These are phyloP conservation scores for Gambelia wislizenii DNA, from an alignment of 2,797 vertebrate species.

Conservation along the genomic window DNA sequence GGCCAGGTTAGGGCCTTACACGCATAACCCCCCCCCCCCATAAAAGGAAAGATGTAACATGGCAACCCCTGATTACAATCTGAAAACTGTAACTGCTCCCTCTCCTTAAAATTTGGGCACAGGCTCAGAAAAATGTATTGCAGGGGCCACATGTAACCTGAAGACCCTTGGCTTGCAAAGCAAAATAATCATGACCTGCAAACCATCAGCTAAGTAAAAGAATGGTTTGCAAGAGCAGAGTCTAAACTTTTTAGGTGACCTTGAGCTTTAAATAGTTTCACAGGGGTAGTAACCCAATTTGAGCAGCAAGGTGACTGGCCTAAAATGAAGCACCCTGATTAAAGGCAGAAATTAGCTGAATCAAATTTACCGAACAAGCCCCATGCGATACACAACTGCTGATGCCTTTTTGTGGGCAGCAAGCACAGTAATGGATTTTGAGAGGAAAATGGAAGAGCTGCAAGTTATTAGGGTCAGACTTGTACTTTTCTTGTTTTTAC, in stretches of 20 bases:
- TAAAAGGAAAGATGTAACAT: background rate
- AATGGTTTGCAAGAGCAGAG: conserved; percentile 25
- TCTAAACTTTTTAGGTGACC: conserved; percentile 36
- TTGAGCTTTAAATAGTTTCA: conserved; percentile 40
- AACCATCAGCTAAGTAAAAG: background rate
- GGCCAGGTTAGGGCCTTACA: too few species aligned
- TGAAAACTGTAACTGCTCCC: too few species aligned
- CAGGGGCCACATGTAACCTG: background rate
- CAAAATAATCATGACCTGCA: conserved; percentile 18
- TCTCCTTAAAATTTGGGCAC: background rate
- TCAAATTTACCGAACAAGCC: conserved; percentile 48
- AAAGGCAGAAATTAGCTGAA: conserved; percentile 57
- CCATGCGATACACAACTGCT: conserved; percentile 44
- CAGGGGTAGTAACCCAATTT: conserved; percentile 30
- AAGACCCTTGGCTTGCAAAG: background rate
- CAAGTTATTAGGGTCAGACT: conserved; percentile 40
- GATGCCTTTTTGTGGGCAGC: conserved; percentile 41
- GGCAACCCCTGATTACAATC: too few species aligned
- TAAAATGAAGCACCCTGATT: conserved; percentile 61
- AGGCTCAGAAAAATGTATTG: background rate
- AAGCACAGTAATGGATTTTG: conserved; percentile 36
- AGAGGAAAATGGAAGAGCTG: conserved; percentile 19
- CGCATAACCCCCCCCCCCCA: background rate
- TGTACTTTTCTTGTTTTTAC: conserved; percentile 28
- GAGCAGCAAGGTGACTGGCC: conserved; percentile 46